Evolutionary conservation across 2,888 invertebrate species (phyloP).

Genomic region (Scotopteryx bipunctaria): DNA sequence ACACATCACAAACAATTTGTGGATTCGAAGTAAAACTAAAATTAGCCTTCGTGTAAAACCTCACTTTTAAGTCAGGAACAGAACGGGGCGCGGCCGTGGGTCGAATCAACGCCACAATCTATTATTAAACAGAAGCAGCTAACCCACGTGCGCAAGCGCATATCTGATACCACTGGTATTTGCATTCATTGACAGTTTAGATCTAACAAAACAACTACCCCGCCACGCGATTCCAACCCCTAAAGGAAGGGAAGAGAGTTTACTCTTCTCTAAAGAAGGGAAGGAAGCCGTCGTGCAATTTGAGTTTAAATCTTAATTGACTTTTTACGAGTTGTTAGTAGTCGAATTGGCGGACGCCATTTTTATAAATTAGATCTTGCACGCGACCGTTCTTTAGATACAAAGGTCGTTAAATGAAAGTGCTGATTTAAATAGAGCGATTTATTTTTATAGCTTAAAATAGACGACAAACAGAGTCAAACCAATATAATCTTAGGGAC

Average conservation of each 20-base stretch:
- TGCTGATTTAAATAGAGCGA: conserved; percentile 30
- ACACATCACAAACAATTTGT: no score
- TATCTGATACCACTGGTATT: conserved; percentile 69
- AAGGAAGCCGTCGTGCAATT: conserved; percentile 53
- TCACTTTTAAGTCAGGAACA: conserved; percentile 55
- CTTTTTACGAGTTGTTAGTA: conserved; percentile 75
- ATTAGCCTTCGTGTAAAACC: conserved; percentile 34
- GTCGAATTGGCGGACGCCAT: conserved; percentile 59
- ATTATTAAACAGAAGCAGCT: conserved; percentile 70
- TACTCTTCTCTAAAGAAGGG: conserved; percentile 5
- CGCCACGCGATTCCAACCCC: conserved; percentile 14
- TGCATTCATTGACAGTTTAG: conserved; percentile 78
- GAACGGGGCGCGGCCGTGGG: conserved; percentile 68
- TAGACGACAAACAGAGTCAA: conserved; percentile 8
- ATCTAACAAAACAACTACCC: conserved; percentile 43
- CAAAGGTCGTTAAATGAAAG: conserved; percentile 41
- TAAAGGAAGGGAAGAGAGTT: conserved; percentile 3
- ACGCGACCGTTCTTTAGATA: conserved; percentile 55
- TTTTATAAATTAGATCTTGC: conserved; percentile 76
- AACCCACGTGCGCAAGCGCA: conserved; percentile 69
- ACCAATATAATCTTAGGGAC: neutral
- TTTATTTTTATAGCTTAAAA: conserved; percentile 18
- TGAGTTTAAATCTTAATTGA: conserved; percentile 76
- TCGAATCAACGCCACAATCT: conserved; percentile 70
- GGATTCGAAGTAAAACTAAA: no score